Percentiles rank a stretch among this genome's conserved stretches.
These are phyloP conservation scores for Mesodorylaimus sp. DNA, from an alignment of 2,888 invertebrate genomes.

Conservation along the genomic window DNA sequence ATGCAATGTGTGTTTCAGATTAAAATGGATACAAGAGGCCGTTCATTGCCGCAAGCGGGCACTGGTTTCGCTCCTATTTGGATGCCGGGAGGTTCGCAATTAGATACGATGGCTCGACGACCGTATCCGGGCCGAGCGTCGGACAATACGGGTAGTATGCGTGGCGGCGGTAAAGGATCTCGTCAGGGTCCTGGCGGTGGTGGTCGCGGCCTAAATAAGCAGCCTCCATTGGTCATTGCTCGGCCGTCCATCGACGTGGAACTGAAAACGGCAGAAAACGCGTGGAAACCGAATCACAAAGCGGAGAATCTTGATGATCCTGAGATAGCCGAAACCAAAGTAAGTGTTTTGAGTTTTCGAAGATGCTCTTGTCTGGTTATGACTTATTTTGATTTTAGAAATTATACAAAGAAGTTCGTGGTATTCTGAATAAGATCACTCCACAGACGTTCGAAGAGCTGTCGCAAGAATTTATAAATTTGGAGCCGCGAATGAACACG, in stretches of 20 bases:
- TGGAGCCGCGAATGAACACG: conserved; percentile 43
- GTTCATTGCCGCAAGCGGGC: too few species aligned
- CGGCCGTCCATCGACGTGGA: too few species aligned
- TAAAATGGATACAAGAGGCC: too few species aligned
- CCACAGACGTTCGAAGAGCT: conserved; percentile 77
- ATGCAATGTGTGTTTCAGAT: too few species aligned
- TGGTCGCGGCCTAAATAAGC: not conserved
- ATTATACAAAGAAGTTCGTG: conserved; percentile 58
- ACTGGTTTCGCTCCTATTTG: too few species aligned
- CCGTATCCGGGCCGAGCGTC: too few species aligned
- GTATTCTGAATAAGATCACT: conserved; percentile 77
- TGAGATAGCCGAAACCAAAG: conserved; percentile 15
- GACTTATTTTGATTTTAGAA: conserved; percentile 36
- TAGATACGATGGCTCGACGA: too few species aligned
- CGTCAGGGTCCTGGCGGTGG: not conserved
- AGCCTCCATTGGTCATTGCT: not conserved
- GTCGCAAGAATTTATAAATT: conserved; percentile 50
- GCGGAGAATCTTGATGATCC: conserved; percentile 26
- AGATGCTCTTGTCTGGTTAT: too few species aligned
- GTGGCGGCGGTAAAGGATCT: not conserved
- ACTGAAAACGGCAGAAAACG: conserved; percentile 64
- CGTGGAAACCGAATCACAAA: conserved; percentile 62
- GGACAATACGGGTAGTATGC: too few species aligned
- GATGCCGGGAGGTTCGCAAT: too few species aligned
- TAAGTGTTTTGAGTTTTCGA: too few species aligned